These are phyloP conservation scores for Nesoenas mayeri DNA, from an alignment of 2,113 vertebrate species.

Conservation along the genomic window DNA sequence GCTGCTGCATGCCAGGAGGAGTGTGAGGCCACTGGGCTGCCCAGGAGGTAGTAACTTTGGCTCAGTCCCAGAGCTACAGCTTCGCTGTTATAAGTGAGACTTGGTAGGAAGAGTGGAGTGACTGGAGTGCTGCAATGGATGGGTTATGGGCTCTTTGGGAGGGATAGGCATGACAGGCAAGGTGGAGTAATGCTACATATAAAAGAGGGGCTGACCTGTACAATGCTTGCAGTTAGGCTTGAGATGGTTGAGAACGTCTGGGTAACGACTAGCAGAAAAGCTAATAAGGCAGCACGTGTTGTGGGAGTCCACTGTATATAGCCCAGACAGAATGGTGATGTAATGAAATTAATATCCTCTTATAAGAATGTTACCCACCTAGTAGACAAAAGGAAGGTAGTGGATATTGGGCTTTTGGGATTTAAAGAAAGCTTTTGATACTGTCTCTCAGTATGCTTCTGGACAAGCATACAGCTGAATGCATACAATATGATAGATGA, in stretches of 20 bases:
- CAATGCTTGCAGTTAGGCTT: too few species aligned
- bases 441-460: neutral
- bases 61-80: neutral
- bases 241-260: neutral
- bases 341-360: neutral
- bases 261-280: neutral
- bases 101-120: neutral
- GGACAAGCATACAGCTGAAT: neutral
- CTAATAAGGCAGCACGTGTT: neutral
- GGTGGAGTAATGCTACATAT: accelerated
- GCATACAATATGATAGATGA: neutral
- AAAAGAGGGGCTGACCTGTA: neutral
- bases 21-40: accelerated
- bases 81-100: neutral
- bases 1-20: accelerated
- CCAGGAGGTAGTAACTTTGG: neutral
- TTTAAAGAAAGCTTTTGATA: neutral
- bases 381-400: neutral
- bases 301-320: neutral
- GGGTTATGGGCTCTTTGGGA: neutral
- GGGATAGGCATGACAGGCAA: neutral
- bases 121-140: neutral
- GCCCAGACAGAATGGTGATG: neutral
- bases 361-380: neutral
- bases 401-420: neutral